Evolutionary conservation across 2,888 invertebrate genomes (phyloP), one percentile per base, ranked within the genome.

Genomic region (Celastrina argiolus): DNA sequence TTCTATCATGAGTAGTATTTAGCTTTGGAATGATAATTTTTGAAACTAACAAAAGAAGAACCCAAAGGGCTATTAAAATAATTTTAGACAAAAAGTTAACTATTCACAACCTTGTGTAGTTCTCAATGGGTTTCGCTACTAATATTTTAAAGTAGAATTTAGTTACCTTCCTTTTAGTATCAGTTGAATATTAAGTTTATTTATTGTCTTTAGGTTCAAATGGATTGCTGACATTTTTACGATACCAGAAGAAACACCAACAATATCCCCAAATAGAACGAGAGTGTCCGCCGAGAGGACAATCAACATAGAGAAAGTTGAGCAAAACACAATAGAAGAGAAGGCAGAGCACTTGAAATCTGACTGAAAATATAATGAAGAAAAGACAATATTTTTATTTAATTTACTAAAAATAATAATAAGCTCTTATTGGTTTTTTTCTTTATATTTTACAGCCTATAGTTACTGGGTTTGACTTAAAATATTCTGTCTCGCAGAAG

Each of bases 211-310:
- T 77, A 90, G 90, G 78, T 87, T 83, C 78, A 87, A 85, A 75
- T 85, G 88, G 88, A 70, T 88, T 70, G 79, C 84, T 41, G 84
- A 88, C 70, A 69, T 82, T 66, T 87, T 89, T 74, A 81, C 77
- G 64, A 69, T 81, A 42, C 78, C 77, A 39, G 87, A 87, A 69
- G 79, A 79, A 34, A 66, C 72, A 42, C 56, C 71, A 39, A 56
- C 72, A 16, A 69, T 72, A 31, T 71, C 73, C 1, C 56, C 78
- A 31, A 72, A 75, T 58, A 71, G 69, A 42, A 72, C 81, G 22
- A 74, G 70, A 63, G 63, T 72, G 18, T 77, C 83, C 10, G 68
- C 70, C n/a, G 82, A 83, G 18, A 76, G 72, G 66, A 76, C 74
- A 14, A 66, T 75, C 34, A 68, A 68, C 66, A 68, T 71, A 63